Percentiles rank a stretch among this genome's conserved stretches.
These are phyloP conservation scores for Amazona vittata DNA, from an alignment of 2,113 vertebrate genomes.

Conservation along the genomic window DNA sequence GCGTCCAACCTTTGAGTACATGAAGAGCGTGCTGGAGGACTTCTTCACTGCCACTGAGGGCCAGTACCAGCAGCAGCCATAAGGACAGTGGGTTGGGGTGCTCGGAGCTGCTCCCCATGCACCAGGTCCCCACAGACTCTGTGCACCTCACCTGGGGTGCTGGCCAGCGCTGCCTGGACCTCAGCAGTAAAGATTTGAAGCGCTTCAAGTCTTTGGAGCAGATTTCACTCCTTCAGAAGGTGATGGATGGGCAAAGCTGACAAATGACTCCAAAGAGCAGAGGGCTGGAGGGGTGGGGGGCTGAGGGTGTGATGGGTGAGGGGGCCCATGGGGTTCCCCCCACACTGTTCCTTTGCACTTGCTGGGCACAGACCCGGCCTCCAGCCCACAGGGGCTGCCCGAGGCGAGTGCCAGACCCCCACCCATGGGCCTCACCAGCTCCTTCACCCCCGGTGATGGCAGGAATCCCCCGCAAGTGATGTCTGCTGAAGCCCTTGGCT, in stretches of 20 bases:
- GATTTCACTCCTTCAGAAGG: neutral
- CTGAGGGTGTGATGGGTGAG: fast-evolving
- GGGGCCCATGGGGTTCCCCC: neutral
- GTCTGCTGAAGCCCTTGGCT: neutral
- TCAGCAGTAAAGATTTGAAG: neutral
- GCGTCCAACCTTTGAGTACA: slow-evolving; percentile 93
- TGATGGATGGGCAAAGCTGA: fast-evolving
- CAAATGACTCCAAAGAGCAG: fast-evolving
- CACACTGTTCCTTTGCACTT: fast-evolving
- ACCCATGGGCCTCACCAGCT: neutral
- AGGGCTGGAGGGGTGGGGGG: fast-evolving
- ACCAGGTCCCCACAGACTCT: neutral
- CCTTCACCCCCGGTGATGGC: fast-evolving
- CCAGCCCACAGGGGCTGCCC: neutral
- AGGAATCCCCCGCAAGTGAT: fast-evolving
- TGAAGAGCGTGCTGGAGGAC: slow-evolving; percentile 90
- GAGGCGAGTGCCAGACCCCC: neutral
- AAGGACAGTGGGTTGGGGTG: neutral
- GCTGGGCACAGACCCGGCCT: fast-evolving
- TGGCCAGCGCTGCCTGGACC: neutral
- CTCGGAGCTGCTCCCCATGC: neutral
- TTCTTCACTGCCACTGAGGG: slow-evolving; percentile 94
- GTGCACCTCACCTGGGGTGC: fast-evolving
- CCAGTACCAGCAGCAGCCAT: slow-evolving; percentile 91
- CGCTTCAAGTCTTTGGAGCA: neutral